A percentile compares a stretch with the other conserved stretches of the same genome.
These are phyloP conservation scores for Eulemur rufifrons DNA, from an alignment of 2,113 vertebrate genomes.

Conservation along the genomic window DNA sequence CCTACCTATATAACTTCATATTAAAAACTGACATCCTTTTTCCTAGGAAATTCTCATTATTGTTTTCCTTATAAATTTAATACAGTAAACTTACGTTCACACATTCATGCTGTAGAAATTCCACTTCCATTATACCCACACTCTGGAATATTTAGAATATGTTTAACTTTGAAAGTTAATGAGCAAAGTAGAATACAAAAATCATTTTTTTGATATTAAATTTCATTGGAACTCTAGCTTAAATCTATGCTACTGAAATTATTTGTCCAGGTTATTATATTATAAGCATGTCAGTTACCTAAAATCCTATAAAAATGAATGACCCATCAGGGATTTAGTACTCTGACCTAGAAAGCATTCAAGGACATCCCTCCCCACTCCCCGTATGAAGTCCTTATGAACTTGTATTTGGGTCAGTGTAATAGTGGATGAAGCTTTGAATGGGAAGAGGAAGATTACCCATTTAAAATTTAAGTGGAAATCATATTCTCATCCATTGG, in stretches of 20 bases:
- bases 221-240: background rate
- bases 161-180: slow-evolving; percentile 39
- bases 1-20: background rate
- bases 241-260: background rate
- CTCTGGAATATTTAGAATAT: background rate
- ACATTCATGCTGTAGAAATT: background rate
- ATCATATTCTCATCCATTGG: background rate
- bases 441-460: background rate
- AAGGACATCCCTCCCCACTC: background rate
- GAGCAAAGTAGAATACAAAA: slow-evolving; percentile 26
- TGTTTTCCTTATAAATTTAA: background rate
- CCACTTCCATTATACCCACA: background rate
- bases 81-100: background rate
- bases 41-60: background rate
- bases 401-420: background rate
- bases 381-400: background rate
- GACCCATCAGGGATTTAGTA: background rate
- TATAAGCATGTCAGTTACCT: background rate
- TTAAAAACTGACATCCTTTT: background rate
- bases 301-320: background rate
- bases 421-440: background rate
- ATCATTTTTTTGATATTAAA: background rate
- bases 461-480: background rate
- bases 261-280: background rate
- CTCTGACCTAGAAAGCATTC: background rate